Evolutionary conservation across 2,888 invertebrate species (phyloP).

Genomic region (Pseudococcus viburni): DNA sequence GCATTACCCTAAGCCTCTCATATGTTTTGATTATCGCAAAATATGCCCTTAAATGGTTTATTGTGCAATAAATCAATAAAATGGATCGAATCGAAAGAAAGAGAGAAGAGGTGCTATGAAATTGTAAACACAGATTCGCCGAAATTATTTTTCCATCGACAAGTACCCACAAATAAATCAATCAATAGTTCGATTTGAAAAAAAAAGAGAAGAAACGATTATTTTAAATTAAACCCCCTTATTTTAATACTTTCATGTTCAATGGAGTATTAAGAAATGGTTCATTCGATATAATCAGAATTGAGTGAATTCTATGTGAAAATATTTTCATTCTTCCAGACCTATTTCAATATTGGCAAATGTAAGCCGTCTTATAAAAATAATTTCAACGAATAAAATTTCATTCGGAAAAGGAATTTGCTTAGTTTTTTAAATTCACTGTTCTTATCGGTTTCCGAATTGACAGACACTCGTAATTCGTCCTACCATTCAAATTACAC

Average conservation of each 20-base stretch:
- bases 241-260: constrained; percentile 7
- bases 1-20: not conserved
- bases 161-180: not conserved
- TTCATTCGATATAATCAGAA: not conserved
- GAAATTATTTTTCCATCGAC: not conserved
- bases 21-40: not conserved
- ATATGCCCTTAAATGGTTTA: not conserved
- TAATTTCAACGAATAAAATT: not conserved
- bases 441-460: too few species aligned
- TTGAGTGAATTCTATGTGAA: not conserved
- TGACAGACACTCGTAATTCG: too few species aligned
- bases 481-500: too few species aligned
- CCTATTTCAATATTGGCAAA: not conserved
- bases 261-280: constrained; percentile 8
- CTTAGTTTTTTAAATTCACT: too few species aligned
- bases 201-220: not conserved
- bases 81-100: not conserved
- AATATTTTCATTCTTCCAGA: not conserved
- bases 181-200: not conserved
- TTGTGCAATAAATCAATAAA: not conserved
- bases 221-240: not conserved
- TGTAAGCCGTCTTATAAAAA: not conserved
- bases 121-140: not conserved
- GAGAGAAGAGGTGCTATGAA: not conserved
- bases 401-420: too few species aligned